Conservation (phyloP, 1,140 invertebrate genomes). For the Eulimnadia texana region DNA sequence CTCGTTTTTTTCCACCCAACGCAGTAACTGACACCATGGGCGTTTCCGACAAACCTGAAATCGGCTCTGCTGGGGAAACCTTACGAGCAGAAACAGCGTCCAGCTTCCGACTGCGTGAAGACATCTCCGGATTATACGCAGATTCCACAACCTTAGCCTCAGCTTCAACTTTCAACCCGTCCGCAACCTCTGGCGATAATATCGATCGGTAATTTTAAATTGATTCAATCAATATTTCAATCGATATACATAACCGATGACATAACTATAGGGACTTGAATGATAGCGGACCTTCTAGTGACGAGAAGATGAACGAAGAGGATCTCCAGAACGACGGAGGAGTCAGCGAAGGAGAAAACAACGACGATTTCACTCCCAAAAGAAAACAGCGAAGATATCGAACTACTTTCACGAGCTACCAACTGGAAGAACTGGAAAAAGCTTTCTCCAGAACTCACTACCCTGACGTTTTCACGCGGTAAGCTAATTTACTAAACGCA, state of each 20-base stretch:
- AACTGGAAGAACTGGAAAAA: constrained; percentile 92
- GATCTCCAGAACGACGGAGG: constrained; percentile 9
- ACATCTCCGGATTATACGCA: constrained; percentile 4
- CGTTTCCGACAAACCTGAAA: constrained; percentile 11
- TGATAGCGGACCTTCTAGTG: constrained; percentile 2
- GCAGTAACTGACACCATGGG: constrained; percentile 6
- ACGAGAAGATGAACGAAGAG: constrained; percentile 7
- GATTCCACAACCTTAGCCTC: not conserved
- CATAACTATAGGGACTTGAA: not conserved
- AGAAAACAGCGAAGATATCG: constrained; percentile 80
- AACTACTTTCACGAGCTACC: constrained; percentile 88
- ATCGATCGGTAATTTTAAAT: not conserved
- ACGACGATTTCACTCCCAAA: constrained; percentile 57
- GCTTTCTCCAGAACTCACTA: constrained; percentile 94
- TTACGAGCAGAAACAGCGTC: constrained; percentile 9
- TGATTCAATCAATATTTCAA: not conserved
- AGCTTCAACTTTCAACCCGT: not conserved
- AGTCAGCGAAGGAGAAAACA: constrained; percentile 1
- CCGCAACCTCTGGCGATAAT: not conserved
- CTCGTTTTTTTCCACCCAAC: too few relatives aligned
- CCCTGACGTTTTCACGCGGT: constrained; percentile 95
- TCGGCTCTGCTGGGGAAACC: constrained; percentile 1
- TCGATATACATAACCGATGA: not conserved
- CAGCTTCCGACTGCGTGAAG: constrained; percentile 13
- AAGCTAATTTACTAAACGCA: constrained; percentile 22